Percentiles rank a stretch among this genome's conserved stretches.
Conservation (phyloP, 1,140 invertebrate species). For the Sycobia sp. region DNA sequence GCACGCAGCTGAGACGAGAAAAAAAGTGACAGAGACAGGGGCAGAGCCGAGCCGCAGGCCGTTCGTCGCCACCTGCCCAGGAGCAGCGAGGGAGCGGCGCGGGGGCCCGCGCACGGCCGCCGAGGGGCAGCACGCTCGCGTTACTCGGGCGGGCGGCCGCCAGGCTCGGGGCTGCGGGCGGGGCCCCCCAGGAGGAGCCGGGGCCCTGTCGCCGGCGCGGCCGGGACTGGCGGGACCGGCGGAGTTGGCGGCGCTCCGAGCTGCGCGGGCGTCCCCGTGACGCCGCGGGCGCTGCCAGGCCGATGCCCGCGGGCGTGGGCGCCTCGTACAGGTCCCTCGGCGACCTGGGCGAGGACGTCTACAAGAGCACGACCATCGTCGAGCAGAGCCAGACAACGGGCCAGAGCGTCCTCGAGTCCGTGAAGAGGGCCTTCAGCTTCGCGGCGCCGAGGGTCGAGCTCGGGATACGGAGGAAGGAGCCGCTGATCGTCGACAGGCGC, state of each 20-base stretch:
- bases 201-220: no score
- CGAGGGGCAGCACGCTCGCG: neutral
- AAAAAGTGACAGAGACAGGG: no score
- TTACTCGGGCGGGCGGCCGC: neutral
- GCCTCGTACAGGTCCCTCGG: slow-evolving; percentile 69
- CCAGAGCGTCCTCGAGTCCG: slow-evolving; percentile 64
- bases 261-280: slow-evolving; percentile 15
- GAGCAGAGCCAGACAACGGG: slow-evolving; percentile 62
- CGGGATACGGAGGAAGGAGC: slow-evolving; percentile 59
- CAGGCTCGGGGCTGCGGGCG: neutral
- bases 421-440: slow-evolving; percentile 70
- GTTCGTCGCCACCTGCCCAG: no score
- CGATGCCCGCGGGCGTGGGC: slow-evolving; percentile 66
- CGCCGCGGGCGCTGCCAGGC: slow-evolving; percentile 6
- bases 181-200: no score
- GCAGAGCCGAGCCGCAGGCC: no score
- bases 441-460: slow-evolving; percentile 58
- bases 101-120: neutral
- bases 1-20: neutral
- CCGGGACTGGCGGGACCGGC: slow-evolving; percentile 13
- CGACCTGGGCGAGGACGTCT: slow-evolving; percentile 67
- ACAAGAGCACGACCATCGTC: slow-evolving; percentile 68
- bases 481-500: slow-evolving; percentile 60
- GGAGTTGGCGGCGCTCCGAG: slow-evolving; percentile 31
- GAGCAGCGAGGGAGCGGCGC: neutral